Conservation (phyloP, 2,113 vertebrate genomes). For the Craseonycteris thonglongyai region DNA sequence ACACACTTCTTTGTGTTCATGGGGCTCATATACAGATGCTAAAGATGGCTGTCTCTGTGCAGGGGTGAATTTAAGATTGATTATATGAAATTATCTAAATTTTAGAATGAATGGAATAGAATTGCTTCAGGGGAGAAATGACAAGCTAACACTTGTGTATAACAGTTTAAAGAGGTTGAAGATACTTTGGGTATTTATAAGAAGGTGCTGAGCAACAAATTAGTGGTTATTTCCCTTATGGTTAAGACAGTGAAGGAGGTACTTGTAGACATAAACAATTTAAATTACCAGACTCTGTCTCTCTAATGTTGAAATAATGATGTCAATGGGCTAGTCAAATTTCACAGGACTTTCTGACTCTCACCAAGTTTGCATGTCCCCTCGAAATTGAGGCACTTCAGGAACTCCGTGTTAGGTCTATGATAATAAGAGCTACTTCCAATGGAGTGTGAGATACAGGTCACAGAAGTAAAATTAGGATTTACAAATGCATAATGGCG, state of each 20-base stretch:
- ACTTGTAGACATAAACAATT: constrained; percentile 12
- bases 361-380: neutral
- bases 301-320: neutral
- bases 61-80: neutral
- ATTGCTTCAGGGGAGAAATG: neutral
- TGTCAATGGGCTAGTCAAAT: neutral
- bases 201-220: neutral
- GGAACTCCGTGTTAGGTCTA: neutral
- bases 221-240: neutral
- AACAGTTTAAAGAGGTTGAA: constrained; percentile 4
- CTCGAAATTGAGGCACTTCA: neutral
- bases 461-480: neutral
- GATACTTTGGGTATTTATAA: neutral
- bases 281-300: neutral
- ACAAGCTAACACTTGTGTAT: neutral
- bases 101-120: neutral
- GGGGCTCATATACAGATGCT: neutral
- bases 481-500: neutral
- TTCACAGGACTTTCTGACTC: neutral
- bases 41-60: neutral
- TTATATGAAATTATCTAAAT: neutral
- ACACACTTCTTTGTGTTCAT: neutral
- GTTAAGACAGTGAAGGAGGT: neutral
- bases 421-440: neutral
- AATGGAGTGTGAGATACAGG: neutral